Evolutionary conservation across 2,888 invertebrate genomes (phyloP).

Genomic region (Scelioninae gen. 1): DNA sequence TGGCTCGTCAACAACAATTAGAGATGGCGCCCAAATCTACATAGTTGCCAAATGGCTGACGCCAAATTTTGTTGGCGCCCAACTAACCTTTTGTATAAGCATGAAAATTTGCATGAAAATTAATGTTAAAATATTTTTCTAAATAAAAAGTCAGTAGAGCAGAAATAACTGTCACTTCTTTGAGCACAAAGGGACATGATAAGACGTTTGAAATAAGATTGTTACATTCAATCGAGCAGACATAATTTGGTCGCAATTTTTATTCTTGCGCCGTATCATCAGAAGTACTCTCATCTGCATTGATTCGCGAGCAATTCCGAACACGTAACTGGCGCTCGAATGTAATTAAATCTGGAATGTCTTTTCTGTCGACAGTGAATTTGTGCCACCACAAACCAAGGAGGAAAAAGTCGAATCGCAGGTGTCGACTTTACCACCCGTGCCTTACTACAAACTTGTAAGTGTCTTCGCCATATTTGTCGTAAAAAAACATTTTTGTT

Average conservation of each 20-base stretch:
- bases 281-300: constrained; percentile 69
- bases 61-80: no score
- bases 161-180: constrained; percentile 13
- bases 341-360: constrained; percentile 66
- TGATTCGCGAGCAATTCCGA: constrained; percentile 60
- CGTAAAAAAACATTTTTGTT: constrained; percentile 61
- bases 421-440: constrained; percentile 76
- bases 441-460: no score
- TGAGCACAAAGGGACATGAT: constrained; percentile 27
- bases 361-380: constrained; percentile 82
- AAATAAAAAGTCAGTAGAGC: no score
- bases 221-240: constrained; percentile 52
- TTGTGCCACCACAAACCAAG: constrained; percentile 82
- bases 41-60: no score
- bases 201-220: constrained; percentile 48
- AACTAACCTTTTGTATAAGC: no score
- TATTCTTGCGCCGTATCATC: constrained; percentile 49
- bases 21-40: no score
- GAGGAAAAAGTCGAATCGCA: constrained; percentile 77
- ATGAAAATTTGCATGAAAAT: no score
- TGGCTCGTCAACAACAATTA: no score
- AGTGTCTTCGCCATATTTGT: no score
- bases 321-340: constrained; percentile 61
- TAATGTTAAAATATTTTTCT: no score
- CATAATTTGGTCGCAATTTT: constrained; percentile 51